phyloP scores from a whole-genome alignment of 2,888 invertebrate genomes.

The Eupithecia abbreviata region DNA sequence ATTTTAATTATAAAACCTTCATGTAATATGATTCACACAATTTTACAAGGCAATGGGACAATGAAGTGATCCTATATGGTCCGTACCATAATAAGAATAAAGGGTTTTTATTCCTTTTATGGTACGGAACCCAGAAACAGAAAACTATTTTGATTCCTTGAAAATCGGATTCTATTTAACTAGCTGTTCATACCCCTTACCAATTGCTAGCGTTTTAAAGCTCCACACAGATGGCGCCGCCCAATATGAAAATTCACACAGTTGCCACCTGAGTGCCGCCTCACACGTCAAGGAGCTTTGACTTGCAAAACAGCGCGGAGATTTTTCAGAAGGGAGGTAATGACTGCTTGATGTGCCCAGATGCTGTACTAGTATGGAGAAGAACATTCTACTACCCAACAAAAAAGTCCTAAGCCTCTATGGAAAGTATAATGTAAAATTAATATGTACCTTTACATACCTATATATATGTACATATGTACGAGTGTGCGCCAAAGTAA shows the following conservation, averaged over 20 bases:
- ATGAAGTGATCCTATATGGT: too few species aligned
- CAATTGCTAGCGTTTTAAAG: constrained; percentile 26
- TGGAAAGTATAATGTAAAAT: too few species aligned
- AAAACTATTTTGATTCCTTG: neutral
- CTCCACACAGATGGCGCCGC: constrained; percentile 45
- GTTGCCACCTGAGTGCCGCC: constrained; percentile 43
- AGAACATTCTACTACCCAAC: neutral
- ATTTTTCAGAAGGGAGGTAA: constrained; percentile 82
- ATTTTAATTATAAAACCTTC: too few species aligned
- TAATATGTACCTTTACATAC: too few species aligned
- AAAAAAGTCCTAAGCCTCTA: too few species aligned
- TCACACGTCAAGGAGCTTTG: constrained; percentile 70
- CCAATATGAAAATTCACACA: constrained; percentile 58
- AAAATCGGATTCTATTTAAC: neutral
- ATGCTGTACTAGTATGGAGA: constrained; percentile 55
- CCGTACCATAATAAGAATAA: too few species aligned
- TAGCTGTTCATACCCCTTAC: neutral
- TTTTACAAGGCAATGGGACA: too few species aligned
- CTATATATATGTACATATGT: too few species aligned
- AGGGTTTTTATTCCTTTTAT: neutral
- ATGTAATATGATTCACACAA: too few species aligned
- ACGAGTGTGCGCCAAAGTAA: too few species aligned
- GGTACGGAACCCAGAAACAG: neutral
- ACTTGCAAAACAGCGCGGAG: constrained; percentile 81
- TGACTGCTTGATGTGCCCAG: constrained; percentile 78